Evolutionary conservation across 2,797 vertebrate genomes (phyloP).

Genomic region (Lates japonicus): DNA sequence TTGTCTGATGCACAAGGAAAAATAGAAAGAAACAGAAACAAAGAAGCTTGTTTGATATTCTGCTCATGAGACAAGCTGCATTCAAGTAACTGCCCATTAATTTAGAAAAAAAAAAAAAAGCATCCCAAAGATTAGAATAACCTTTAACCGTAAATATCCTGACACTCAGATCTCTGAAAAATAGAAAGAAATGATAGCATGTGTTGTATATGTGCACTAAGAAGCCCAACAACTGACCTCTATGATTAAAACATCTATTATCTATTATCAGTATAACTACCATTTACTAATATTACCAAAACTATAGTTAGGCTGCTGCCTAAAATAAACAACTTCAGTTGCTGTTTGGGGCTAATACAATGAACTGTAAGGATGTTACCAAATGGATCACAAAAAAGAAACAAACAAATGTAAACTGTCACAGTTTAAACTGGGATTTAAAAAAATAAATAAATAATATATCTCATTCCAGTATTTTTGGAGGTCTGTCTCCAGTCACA

Average conservation of each 20-base stretch:
- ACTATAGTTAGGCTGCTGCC: neutral
- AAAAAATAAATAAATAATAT: neutral
- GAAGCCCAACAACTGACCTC: constrained; percentile 15
- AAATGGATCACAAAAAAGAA: neutral
- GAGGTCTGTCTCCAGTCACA: neutral
- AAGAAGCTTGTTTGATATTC: constrained; percentile 6
- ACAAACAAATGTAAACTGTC: neutral
- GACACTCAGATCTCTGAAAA: constrained; percentile 6
- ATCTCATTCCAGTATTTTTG: neutral
- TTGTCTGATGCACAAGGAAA: constrained; percentile 16
- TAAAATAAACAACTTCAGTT: neutral
- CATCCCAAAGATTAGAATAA: constrained; percentile 13
- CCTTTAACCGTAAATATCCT: constrained; percentile 9
- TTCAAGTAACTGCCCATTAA: constrained; percentile 24
- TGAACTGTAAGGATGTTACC: neutral
- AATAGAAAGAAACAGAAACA: neutral
- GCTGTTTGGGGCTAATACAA: neutral
- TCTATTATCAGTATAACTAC: neutral
- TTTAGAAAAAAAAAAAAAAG: neutral
- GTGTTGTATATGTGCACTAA: neutral
- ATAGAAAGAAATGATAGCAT: constrained; percentile 8
- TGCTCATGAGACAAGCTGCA: constrained; percentile 20
- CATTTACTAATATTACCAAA: neutral
- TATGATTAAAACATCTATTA: constrained; percentile 8
- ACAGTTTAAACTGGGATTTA: neutral